A percentile compares a stretch with the other conserved stretches of the same genome.
phyloP scores from a whole-genome alignment of 2,113 vertebrate species.

The Chlorocebus sabaeus region DNA sequence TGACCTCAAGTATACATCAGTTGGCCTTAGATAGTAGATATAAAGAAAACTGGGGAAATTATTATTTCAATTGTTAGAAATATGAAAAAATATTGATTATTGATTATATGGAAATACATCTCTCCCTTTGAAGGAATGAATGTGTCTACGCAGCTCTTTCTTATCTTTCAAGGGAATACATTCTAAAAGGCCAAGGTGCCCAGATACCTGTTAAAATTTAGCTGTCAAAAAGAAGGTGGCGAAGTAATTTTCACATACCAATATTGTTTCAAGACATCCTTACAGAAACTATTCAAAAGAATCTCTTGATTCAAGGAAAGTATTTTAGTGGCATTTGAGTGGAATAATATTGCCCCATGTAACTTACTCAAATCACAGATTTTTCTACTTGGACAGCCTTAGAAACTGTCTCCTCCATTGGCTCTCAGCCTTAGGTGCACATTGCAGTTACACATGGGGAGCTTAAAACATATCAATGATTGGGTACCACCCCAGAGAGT shows the following conservation, averaged over 20 bases:
- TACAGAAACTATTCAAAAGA: slow-evolving; percentile 17
- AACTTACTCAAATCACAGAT: not conserved
- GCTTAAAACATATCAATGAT: not conserved
- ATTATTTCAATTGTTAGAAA: not conserved
- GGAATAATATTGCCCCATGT: not conserved
- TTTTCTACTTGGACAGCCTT: not conserved
- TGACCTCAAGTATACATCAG: not conserved
- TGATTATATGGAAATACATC: not conserved
- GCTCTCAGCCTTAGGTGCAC: not conserved
- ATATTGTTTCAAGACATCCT: not conserved
- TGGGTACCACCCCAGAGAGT: not conserved
- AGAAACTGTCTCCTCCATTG: not conserved
- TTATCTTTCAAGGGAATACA: not conserved
- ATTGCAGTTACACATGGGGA: not conserved
- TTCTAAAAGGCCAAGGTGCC: not conserved
- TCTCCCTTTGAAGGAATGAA: not conserved
- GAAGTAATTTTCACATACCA: not conserved
- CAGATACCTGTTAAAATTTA: not conserved
- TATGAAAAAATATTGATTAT: not conserved
- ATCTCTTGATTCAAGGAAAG: not conserved
- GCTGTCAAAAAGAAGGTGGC: not conserved
- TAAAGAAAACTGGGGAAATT: not conserved
- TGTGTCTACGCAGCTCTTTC: not conserved
- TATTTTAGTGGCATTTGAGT: not conserved
- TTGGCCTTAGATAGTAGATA: not conserved